Evolutionary conservation across 1,140 invertebrate genomes (phyloP), one percentile per base, ranked within the genome.

Genomic region (Drosophila ohnishii): DNA sequence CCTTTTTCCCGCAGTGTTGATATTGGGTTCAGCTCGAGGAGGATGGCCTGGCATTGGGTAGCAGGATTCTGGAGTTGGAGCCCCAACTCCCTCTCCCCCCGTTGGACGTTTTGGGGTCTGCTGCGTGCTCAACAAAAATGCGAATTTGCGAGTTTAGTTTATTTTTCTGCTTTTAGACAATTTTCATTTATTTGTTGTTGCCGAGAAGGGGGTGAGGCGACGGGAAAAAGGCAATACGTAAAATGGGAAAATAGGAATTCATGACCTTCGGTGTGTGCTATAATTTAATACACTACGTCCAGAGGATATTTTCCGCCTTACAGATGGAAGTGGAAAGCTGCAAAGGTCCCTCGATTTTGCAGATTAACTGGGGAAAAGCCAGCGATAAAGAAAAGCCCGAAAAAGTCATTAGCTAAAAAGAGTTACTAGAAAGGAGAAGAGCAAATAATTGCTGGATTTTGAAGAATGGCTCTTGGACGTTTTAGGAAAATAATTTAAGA

Each of bases 71-170:
- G 60, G 57, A 66, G 34, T n/a, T 73, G 61, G 63, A 57, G 51
- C 63, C 70, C 32, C n/a, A 40, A 42, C 53, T 58, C 47, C 51
- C 34, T 25, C n/a, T n/a, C n/a, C 13, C 30, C n/a, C 62, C 56
- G 37, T 55, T 35, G 22, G 60, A 39, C 32, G 40, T 80, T 85
- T 80, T 77, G 63, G 83, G 75, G 83, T 80, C 63, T 66, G 80
- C 66, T 85, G 76, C 69, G 71, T 70, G 79, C 85, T 90, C 74
- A 80, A 82, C 80, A 89, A 90, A 89, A 88, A 89, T 89, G 78
- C 80, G 83, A 90, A 90, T 90, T 90, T 90, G 86, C 82, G 87
- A 90, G 89, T 88, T 90, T 84, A 90, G 84, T 90, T 90, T 90
- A 80, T 90, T 90, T 90, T 89, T 89, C 70, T 78, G 81, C 80